Evolutionary conservation across 1,140 invertebrate species (phyloP).

Genomic region (Drosophila trapezifrons): DNA sequence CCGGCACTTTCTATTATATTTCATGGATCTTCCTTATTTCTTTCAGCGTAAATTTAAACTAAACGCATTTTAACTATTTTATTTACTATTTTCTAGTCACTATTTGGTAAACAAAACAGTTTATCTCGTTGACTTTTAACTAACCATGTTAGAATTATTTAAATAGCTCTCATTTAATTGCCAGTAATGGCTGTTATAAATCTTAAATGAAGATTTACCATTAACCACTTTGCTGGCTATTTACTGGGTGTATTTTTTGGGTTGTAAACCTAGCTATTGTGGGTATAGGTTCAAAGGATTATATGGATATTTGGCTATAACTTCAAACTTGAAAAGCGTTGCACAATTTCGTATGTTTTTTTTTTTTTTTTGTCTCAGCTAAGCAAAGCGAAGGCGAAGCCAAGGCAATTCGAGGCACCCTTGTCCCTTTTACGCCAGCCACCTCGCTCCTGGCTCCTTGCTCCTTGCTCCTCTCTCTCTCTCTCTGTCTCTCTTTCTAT

Average conservation of each 20-base stretch:
- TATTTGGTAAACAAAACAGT: not conserved
- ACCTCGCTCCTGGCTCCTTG: not conserved
- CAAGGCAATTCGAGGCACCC: slow-evolving; percentile 53
- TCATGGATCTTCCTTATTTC: no score
- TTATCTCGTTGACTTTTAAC: not conserved
- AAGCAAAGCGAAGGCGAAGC: slow-evolving; percentile 37
- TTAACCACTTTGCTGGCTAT: slow-evolving; percentile 11
- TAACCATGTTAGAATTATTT: slow-evolving; percentile 1
- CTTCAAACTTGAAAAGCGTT: slow-evolving; percentile 49
- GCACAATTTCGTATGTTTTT: slow-evolving; percentile 40
- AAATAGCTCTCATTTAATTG: slow-evolving; percentile 10
- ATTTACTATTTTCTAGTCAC: no score
- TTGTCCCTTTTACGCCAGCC: slow-evolving; percentile 40
- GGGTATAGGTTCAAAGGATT: not conserved
- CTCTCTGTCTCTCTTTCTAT: not conserved
- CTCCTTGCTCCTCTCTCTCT: not conserved
- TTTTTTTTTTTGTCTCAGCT: slow-evolving; percentile 5
- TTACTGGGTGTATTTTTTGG: not conserved
- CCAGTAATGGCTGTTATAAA: slow-evolving; percentile 33
- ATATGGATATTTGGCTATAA: slow-evolving; percentile 7
- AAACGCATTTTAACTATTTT: no score
- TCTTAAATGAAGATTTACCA: slow-evolving; percentile 8
- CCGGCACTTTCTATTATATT: no score
- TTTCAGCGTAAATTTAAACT: no score
- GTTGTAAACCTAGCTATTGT: no score